These are phyloP conservation scores for Malacoraja senta DNA, from an alignment of 2,797 vertebrate genomes.

Conservation along the genomic window DNA sequence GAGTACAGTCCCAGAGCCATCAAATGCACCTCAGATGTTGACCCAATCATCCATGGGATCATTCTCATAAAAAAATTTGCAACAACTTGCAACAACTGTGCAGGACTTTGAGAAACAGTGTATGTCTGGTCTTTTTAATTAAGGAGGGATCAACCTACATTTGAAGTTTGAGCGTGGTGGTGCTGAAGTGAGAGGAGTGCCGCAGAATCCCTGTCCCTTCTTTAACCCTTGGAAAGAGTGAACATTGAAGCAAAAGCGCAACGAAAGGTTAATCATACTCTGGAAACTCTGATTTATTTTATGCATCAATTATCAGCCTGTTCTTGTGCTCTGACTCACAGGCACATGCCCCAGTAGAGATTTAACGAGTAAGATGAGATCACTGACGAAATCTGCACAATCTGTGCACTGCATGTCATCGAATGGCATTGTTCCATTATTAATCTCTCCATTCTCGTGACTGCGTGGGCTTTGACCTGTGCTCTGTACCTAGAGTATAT, in stretches of 20 bases:
- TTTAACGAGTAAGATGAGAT: conserved; percentile 35
- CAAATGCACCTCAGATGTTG: too few relatives aligned
- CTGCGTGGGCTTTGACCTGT: conserved; percentile 22
- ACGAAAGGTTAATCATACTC: not conserved
- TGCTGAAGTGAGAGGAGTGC: too few relatives aligned
- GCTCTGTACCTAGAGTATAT: conserved; percentile 8
- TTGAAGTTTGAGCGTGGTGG: too few relatives aligned
- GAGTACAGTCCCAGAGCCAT: too few relatives aligned
- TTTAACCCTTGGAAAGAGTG: not conserved
- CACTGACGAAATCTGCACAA: conserved; percentile 27
- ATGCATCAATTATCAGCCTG: conserved; percentile 15
- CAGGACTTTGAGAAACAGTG: too few relatives aligned
- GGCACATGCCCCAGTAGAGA: conserved; percentile 29
- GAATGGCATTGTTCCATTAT: conserved; percentile 27
- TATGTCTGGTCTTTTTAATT: too few relatives aligned
- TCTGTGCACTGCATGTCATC: conserved; percentile 37
- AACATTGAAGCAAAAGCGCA: not conserved
- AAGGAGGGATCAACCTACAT: too few relatives aligned
- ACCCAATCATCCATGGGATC: too few relatives aligned
- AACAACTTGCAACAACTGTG: too few relatives aligned
- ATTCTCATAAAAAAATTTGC: too few relatives aligned
- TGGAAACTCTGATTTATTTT: conserved; percentile 12
- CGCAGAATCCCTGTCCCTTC: not conserved
- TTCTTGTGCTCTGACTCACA: conserved; percentile 33
- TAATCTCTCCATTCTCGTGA: conserved; percentile 32